Conservation (phyloP, 2,113 vertebrate species). For the Aegotheles bennettii region DNA sequence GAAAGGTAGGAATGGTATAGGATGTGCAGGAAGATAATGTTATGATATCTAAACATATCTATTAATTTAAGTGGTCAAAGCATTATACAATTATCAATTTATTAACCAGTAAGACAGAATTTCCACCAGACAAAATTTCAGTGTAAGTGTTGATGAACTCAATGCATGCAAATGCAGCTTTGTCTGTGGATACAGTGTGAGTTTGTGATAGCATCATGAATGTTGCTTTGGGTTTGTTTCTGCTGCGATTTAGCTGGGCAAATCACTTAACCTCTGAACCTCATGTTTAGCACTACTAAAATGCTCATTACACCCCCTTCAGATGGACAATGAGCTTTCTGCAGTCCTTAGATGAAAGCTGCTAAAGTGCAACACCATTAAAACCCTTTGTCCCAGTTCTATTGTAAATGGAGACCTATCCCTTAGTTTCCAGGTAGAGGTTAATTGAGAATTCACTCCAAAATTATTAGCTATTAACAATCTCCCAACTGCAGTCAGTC, state of each 20-base stretch:
- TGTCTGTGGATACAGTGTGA: background rate
- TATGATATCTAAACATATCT: background rate
- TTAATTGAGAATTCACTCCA: background rate
- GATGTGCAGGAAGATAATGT: background rate
- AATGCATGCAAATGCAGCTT: background rate
- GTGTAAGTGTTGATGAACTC: background rate
- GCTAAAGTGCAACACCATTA: background rate
- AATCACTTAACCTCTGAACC: background rate
- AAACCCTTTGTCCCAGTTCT: background rate
- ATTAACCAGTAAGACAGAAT: background rate
- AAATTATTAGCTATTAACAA: background rate
- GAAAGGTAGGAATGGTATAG: background rate
- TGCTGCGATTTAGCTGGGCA: background rate
- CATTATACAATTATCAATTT: background rate
- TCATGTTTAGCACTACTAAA: background rate
- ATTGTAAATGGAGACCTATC: background rate
- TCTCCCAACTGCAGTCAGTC: background rate
- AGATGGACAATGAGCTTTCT: background rate
- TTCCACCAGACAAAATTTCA: background rate
- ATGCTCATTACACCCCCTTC: background rate
- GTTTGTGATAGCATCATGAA: background rate
- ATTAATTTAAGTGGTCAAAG: background rate
- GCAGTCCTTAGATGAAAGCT: background rate
- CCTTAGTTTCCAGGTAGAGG: background rate
- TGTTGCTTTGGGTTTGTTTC: background rate